Conservation (phyloP, 2,113 vertebrate species). For the Crocuta crocuta region DNA sequence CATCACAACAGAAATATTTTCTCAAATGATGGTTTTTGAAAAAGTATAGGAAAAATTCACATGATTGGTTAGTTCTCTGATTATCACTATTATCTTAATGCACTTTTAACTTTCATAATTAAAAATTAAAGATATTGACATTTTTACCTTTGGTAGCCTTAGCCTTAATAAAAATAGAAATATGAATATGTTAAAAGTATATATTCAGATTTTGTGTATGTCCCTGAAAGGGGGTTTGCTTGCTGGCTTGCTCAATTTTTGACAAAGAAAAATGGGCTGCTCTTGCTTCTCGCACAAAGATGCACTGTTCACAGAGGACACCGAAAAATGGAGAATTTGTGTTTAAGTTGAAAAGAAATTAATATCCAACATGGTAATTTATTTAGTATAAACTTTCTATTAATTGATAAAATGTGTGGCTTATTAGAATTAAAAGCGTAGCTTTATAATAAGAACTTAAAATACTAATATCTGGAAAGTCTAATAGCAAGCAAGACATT, state of each 20-base stretch:
- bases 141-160: neutral
- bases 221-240: constrained; percentile 1
- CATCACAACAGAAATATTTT: neutral
- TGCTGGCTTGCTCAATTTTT: constrained; percentile 14
- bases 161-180: neutral
- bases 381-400: neutral
- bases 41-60: constrained; percentile 22
- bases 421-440: constrained; percentile 33
- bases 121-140: neutral
- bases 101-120: constrained; percentile 18
- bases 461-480: neutral
- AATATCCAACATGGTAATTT: neutral
- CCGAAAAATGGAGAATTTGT: constrained; percentile 23
- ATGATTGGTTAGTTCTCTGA: neutral
- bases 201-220: neutral
- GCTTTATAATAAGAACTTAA: neutral
- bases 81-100: neutral
- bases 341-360: neutral
- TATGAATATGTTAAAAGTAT: neutral
- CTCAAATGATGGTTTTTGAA: neutral
- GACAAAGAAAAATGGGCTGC: constrained; percentile 69
- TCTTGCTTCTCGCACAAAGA: constrained; percentile 63
- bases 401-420: neutral
- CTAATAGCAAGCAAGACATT: neutral
- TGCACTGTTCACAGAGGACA: constrained; percentile 62